Evolutionary conservation across 2,888 invertebrate species (phyloP), one percentile per base, ranked within the genome.

Genomic region (Agonum fuliginosum): DNA sequence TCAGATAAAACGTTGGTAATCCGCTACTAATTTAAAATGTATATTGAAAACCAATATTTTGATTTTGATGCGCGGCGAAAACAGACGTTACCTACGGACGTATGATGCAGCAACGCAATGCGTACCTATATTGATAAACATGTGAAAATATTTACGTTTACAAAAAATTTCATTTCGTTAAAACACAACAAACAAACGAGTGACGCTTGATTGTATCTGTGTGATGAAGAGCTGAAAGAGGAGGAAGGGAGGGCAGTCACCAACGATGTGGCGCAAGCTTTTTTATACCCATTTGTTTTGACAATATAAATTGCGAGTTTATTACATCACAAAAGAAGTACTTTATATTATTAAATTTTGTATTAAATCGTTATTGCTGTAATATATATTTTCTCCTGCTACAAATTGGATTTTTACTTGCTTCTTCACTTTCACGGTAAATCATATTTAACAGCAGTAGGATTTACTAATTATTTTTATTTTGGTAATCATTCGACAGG

Each of bases 21-120:
- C 51, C 51, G 37, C 34, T 67, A 51, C 34, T 76, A 65, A 76
- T 76, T 69, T 69, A 76, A 67, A 76, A 76, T 76, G 69, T 51
- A 76, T 76, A 75, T 76, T 76, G 67, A 69, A 76, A 76, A 76
- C 76, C 67, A 69, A 69, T 76, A 76, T 67, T 76, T 67, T 67
- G 48, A 76, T 67, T 51, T 24, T 30, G 67, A 67, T 51, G 34
- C 17, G 27, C 58, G 20, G 2, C 14, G 43, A 54, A 54, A 54
- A 54, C 24, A 54, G 54, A 54, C 54, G 24, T 54, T n/a, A n/a
- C n/a, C n/a, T n/a, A n/a, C n/a, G n/a, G n/a, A n/a, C n/a, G n/a
- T n/a, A n/a, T n/a, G n/a, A 22, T 24, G 54, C 24, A 20, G 54
- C 24, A 22, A 10, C 4, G 19, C 62, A 62, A 34, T 62, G 24